Percentiles rank a stretch among this genome's conserved stretches.
Evolutionary conservation across 2,888 invertebrate genomes (phyloP).

Genomic region (Lasioglossum marginatum): DNA sequence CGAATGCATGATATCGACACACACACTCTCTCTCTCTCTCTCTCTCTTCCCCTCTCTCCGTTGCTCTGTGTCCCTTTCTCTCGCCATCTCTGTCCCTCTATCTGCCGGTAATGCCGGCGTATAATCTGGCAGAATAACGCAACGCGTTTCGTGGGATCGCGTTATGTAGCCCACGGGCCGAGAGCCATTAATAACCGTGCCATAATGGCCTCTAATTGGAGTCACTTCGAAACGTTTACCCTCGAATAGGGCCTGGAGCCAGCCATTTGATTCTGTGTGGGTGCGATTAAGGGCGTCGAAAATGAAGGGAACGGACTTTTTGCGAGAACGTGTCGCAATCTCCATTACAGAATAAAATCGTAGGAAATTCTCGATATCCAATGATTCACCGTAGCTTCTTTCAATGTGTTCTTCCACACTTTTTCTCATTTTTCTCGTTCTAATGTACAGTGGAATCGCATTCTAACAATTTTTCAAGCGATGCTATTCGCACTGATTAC

Average conservation of each 20-base stretch:
- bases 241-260: constrained; percentile 7
- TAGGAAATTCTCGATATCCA: background rate
- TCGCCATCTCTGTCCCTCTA: background rate
- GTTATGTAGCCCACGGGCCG: constrained; percentile 40
- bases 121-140: constrained; percentile 44
- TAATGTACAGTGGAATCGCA: background rate
- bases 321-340: background rate
- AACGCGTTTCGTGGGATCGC: constrained; percentile 38
- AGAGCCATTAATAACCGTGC: constrained; percentile 49
- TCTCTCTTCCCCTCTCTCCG: background rate
- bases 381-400: background rate
- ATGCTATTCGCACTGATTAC: background rate
- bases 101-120: constrained; percentile 5
- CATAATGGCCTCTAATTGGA: constrained; percentile 56
- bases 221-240: constrained; percentile 54
- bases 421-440: background rate
- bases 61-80: background rate
- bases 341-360: background rate
- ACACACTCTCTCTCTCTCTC: background rate
- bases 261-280: background rate
- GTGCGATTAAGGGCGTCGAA: background rate
- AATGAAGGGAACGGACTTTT: background rate
- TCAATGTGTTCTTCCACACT: background rate
- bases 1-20: constrained; percentile 39
- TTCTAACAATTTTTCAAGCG: background rate